Base-by-base conservation (phyloP, 2,113 vertebrate genomes). In the Thinocorus orbignyianus region DNA sequence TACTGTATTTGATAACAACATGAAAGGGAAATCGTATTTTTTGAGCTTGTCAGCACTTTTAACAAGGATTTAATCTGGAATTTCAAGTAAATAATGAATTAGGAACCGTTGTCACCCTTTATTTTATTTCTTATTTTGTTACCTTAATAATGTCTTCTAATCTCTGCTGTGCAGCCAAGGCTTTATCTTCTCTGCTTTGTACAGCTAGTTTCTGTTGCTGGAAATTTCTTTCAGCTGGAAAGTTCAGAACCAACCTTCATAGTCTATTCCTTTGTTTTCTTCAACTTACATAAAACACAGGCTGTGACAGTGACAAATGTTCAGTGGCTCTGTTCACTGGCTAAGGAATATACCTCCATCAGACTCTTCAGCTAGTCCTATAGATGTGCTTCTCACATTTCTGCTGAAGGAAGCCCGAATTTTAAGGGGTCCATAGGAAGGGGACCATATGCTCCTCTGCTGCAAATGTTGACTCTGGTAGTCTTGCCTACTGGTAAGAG, bases 121-220 rank as follows among this genome's bases (percentile, higher is more conserved):
- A 18, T 44, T 35, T 18, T 58, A 25, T 35, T 28, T 11, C 17
- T 18, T 84, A 58, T 23, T 55, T 60, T 49, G 62, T 80, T 48
- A 24, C 25, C 8, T 62, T 51, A 35, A 48, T 80, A 31, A 18
- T 69, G 9, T 83, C 4, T 70, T 86, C 28, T 74, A 93, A 81
- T 91, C 81, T 91, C 65, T 81, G 51, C 37, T 60, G 33, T 10
- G 70, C 73, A 81, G 48, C 49, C 42, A 58, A 78, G 7, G 55
- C 33, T 94, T 92, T 88, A 48, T 85, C 55, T 48, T 66, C n/a
- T 44, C 48, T 84, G n/a, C 20, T 89, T 94, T 39, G 15, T 51
- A 4, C 8, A 58, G 28, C 3, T 77, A 35, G 18, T 83, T 85
- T 80, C 44, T 77, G 7, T 31, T 65, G 30, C 58, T 9, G 30